phyloP scores from a whole-genome alignment of 1,140 invertebrate species.

The Drosophila arawakana region DNA sequence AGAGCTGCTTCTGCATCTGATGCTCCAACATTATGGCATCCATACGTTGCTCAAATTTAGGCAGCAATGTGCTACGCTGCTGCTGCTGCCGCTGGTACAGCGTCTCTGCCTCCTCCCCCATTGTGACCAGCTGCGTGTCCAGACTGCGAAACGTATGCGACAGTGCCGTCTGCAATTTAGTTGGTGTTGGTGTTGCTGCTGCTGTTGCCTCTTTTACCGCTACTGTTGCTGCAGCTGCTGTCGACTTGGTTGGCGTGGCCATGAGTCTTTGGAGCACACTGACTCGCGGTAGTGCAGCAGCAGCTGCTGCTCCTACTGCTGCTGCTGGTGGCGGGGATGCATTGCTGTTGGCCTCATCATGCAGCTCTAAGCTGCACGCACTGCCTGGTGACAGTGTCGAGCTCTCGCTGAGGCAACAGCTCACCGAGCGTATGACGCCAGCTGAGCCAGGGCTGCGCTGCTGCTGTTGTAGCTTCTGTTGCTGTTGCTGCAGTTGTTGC shows the following conservation, averaged over 20 bases:
- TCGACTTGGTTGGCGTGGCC: constrained; percentile 22
- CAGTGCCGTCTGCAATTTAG: constrained; percentile 52
- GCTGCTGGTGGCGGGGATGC: constrained; percentile 40
- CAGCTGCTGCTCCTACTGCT: constrained; percentile 1
- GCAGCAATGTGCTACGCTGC: constrained; percentile 23
- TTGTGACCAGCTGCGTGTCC: constrained; percentile 48
- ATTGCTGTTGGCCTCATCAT: constrained; percentile 55
- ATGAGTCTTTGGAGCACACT: constrained; percentile 59
- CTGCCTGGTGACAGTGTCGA: constrained; percentile 57
- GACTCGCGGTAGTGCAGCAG: constrained; percentile 20
- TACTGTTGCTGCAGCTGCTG: constrained; percentile 6
- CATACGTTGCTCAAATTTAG: constrained; percentile 45
- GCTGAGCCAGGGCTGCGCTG: constrained; percentile 7
- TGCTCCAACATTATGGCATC: constrained; percentile 66
- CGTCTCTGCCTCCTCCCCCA: constrained; percentile 47
- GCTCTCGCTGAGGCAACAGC: constrained; percentile 53
- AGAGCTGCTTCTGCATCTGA: constrained; percentile 57
- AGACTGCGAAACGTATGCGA: constrained; percentile 62
- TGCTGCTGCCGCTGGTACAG: constrained; percentile 41
- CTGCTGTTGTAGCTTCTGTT: constrained; percentile 33
- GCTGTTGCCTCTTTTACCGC: neutral
- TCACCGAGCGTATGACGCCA: constrained; percentile 50
- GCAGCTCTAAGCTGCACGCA: constrained; percentile 52
- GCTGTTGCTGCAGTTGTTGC: constrained; percentile 33
- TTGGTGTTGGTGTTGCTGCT: constrained; percentile 16